These are phyloP conservation scores for Aspidiotus destructor DNA, from an alignment of 2,888 invertebrate genomes.

Conservation along the genomic window DNA sequence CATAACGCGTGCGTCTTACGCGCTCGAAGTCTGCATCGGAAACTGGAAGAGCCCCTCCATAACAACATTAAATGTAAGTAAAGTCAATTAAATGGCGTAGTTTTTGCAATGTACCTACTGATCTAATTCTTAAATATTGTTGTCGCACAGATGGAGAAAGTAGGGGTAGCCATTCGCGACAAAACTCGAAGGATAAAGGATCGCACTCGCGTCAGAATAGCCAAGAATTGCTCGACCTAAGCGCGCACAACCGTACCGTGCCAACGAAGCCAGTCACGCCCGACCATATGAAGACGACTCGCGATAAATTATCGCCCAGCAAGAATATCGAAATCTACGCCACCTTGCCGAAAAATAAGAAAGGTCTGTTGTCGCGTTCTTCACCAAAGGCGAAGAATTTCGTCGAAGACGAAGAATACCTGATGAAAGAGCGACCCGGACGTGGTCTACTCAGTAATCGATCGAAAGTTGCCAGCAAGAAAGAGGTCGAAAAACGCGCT, in stretches of 20 bases:
- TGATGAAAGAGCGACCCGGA: constrained; percentile 55
- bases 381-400: constrained; percentile 46
- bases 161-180: constrained; percentile 66
- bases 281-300: constrained; percentile 21
- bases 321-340: constrained; percentile 84
- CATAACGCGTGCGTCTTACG: constrained; percentile 91
- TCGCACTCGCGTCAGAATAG: constrained; percentile 54
- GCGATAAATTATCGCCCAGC: constrained; percentile 37
- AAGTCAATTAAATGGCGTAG: neutral
- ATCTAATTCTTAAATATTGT: neutral
- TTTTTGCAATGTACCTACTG: neutral
- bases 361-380: constrained; percentile 41
- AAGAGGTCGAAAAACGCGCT: constrained; percentile 64
- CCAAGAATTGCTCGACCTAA: constrained; percentile 46
- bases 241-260: constrained; percentile 37
- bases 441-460: constrained; percentile 49
- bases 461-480: constrained; percentile 58
- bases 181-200: constrained; percentile 57
- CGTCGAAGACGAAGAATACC: constrained; percentile 62
- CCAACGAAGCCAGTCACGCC: constrained; percentile 19
- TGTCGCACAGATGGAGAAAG: constrained; percentile 47
- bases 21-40: constrained; percentile 69
- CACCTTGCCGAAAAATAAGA: constrained; percentile 78
- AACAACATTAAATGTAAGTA: constrained; percentile 44
- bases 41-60: constrained; percentile 41